Evolutionary conservation across 2,113 vertebrate genomes (phyloP), one percentile per base, ranked within the genome.

Genomic region (Grammomys dolichurus): DNA sequence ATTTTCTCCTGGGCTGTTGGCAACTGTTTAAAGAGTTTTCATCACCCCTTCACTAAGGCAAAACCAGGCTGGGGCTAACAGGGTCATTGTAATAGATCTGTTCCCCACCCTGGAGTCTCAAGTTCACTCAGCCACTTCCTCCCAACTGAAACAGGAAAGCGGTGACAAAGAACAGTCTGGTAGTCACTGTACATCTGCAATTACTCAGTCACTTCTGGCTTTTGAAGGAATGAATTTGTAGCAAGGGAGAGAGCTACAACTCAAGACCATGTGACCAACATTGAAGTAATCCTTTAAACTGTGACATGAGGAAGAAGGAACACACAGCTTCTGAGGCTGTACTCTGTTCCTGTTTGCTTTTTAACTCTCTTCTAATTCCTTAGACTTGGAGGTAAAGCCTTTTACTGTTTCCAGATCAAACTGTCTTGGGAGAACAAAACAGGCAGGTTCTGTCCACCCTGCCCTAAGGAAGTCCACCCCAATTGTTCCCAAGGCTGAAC

Each of bases 171-270:
- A 94, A 86, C 94, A 76, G 98, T 82, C 92, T 87, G 0, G 5
- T 95, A 77, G 96, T 96, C 98, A 93, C 92, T 94, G 96, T 96
- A 98, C 98, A 98, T 98, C 97, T 98, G 95, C 90, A 97, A 56
- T 94, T 97, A 91, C 98, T 98, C 97, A 91, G 97, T 97, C 92
- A 93, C 96, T 98, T 99, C 98, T 98, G 99, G 98, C 98, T 94
- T 98, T 78, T 97, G 92, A 96, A 98, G 96, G 92, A 93, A 88
- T 72, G 31, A 81, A 70, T 87, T 72, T 46, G 84, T 80, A 96
- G 81, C 60, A 56, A 36, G 10, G 14, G 95, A 95, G 56, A 87
- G 17, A 65, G 40, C 48, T 51, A 51, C 48, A 51, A 90, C 9
- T 84, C 5, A 36, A 93, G 89, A 77, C 73, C 97, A 94, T 89